Conservation (phyloP, 1,140 invertebrate species). For the Magallana ariakensis region DNA sequence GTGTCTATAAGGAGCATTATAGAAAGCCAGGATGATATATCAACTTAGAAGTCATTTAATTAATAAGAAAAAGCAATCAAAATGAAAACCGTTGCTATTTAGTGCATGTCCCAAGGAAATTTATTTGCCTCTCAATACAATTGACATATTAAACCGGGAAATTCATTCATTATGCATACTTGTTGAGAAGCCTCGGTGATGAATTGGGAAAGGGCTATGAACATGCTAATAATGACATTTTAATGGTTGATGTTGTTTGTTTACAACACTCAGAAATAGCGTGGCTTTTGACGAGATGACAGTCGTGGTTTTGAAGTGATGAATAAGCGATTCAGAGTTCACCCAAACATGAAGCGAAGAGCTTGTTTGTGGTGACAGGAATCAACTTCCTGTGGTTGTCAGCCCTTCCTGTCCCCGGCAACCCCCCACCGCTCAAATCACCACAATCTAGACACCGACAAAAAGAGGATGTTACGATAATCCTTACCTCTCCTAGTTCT, state of each 20-base stretch:
- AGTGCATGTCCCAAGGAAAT: conserved; percentile 23
- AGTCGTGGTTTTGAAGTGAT: conserved; percentile 29
- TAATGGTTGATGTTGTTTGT: conserved; percentile 19
- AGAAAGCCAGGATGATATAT: background rate
- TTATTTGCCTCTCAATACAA: conserved; percentile 4
- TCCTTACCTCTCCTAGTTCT: no score
- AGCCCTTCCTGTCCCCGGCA: background rate
- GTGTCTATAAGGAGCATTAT: background rate
- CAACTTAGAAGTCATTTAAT: conserved; percentile 4
- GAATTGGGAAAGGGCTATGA: conserved; percentile 1
- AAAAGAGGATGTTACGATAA: no score
- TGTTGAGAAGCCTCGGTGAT: background rate
- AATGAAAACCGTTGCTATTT: background rate
- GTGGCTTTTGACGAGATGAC: conserved; percentile 8
- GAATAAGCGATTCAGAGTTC: conserved; percentile 28
- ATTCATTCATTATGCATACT: conserved; percentile 37
- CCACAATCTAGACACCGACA: background rate
- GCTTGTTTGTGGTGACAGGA: background rate
- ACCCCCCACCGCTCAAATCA: background rate
- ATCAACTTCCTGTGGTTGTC: background rate
- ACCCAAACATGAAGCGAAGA: background rate
- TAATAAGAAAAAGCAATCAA: background rate
- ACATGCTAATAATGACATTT: conserved; percentile 36
- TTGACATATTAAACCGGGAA: conserved; percentile 31
- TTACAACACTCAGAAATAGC: conserved; percentile 31